Conservation (phyloP, 1,140 invertebrate species). For the Bombus terrestris region DNA sequence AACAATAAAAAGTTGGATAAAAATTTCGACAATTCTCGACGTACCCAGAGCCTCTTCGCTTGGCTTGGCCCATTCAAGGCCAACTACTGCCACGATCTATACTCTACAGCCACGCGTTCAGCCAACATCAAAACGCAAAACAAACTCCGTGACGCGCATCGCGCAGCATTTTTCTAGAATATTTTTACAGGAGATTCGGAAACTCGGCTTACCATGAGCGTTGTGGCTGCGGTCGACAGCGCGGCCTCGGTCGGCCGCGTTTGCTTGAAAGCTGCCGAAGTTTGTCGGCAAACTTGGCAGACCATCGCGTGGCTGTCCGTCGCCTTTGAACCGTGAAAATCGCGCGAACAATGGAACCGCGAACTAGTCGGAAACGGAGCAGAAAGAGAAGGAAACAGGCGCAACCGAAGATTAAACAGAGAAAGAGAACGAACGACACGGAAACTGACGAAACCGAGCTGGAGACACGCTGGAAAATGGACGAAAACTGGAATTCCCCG, state of each 20-base stretch:
- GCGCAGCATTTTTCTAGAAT: neutral
- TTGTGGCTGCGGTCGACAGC: conserved; percentile 45
- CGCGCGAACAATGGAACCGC: conserved; percentile 56
- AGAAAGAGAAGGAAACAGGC: neutral
- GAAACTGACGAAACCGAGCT: neutral
- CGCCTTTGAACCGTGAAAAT: conserved; percentile 66
- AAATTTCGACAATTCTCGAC: neutral
- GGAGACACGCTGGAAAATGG: neutral
- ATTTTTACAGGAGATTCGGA: conserved; percentile 39
- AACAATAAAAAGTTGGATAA: too few relatives aligned
- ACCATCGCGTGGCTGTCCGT: conserved; percentile 55
- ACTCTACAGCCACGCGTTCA: neutral
- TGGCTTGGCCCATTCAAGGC: neutral
- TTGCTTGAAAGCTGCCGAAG: conserved; percentile 60
- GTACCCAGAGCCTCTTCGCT: too few relatives aligned
- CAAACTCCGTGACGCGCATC: neutral
- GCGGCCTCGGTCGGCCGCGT: conserved; percentile 31
- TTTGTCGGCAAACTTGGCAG: conserved; percentile 61
- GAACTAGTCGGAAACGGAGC: conserved; percentile 11
- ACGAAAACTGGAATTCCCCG: neutral
- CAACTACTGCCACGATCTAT: neutral
- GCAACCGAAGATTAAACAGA: neutral
- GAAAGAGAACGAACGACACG: conserved; percentile 20
- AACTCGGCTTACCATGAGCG: conserved; percentile 27
- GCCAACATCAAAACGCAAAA: neutral